Base-by-base conservation (phyloP, 2,888 invertebrate genomes). In the Hemicrepidius hirtus region DNA sequence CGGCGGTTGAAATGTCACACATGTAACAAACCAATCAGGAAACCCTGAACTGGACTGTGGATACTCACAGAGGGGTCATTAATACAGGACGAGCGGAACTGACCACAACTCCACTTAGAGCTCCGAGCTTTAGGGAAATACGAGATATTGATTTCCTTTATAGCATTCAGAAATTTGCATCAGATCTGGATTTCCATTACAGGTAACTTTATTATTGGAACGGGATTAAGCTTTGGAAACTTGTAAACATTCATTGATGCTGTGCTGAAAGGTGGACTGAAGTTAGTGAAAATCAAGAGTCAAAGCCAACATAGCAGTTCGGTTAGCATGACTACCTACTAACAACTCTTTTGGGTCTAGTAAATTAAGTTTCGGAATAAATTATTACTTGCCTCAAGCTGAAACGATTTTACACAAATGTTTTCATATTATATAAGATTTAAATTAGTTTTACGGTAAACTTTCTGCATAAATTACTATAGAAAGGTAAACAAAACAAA, bases 21-120 rank as follows among this genome's bases (percentile, higher is more conserved):
- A 64, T 49, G 64, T 50, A 64, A 50, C 64, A 64, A 49, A 64
- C 64, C 49, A 64, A 64, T 64, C 64, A 64, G 50, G 64, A 50
- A 64, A 50, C 35, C 46, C 44, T 53, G 44, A 24, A 55, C 57
- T 66, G 40, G 28, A 16, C 41, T 55, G 53, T 41, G 53, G 40
- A 41, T 53, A 24, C 37, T 53, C 57, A 18, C 66, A 24, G 21
- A 3, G 55, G 57, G 32, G 55, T 66, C 66, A 53, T 66, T 66
- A 66, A 66, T 57, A 53, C 18, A 53, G 57, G 53, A 53, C 53
- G 66, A 57, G 66, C 28, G 4, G 18, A 41, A 66, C 41, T 66
- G 66, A 66, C 66, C 66, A 41, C 53, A 50, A 40, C 66, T 53
- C 41, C 53, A 35, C 49, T 63, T 66, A 53, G 24, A 66, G 41